Evolutionary conservation across 2,888 invertebrate genomes (phyloP).

Genomic region (Nephrotoma appendiculata): DNA sequence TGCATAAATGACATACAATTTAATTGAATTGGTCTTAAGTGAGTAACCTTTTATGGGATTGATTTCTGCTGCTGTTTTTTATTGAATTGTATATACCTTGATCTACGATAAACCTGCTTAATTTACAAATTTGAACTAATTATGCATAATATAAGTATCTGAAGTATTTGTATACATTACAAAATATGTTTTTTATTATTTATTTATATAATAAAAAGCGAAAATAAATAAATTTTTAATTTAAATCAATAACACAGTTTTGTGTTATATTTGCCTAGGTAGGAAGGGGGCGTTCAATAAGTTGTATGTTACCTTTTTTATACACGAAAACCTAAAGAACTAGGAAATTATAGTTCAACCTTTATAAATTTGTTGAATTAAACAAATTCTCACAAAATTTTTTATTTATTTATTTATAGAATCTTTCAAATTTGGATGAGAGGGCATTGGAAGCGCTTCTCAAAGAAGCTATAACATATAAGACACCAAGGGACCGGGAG

Average conservation of each 20-base stretch:
- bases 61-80: not conserved
- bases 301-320: not conserved
- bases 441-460: slow-evolving; percentile 59
- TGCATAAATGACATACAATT: too few species aligned
- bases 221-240: not conserved
- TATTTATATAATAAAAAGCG: not conserved
- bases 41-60: not conserved
- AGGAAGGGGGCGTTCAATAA: not conserved
- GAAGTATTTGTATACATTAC: not conserved
- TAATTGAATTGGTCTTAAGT: too few species aligned
- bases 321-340: not conserved
- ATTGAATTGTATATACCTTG: not conserved
- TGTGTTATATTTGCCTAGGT: not conserved
- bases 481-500: slow-evolving; percentile 70
- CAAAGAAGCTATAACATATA: slow-evolving; percentile 74
- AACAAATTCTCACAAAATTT: not conserved
- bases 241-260: not conserved
- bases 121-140: not conserved
- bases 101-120: not conserved
- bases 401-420: slow-evolving; percentile 7
- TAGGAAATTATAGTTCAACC: not conserved
- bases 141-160: not conserved
- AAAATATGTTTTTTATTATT: not conserved
- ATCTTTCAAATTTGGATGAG: slow-evolving; percentile 54
- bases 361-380: not conserved